Conservation (phyloP, 2,888 invertebrate genomes). For the Caradrina kadenii region DNA sequence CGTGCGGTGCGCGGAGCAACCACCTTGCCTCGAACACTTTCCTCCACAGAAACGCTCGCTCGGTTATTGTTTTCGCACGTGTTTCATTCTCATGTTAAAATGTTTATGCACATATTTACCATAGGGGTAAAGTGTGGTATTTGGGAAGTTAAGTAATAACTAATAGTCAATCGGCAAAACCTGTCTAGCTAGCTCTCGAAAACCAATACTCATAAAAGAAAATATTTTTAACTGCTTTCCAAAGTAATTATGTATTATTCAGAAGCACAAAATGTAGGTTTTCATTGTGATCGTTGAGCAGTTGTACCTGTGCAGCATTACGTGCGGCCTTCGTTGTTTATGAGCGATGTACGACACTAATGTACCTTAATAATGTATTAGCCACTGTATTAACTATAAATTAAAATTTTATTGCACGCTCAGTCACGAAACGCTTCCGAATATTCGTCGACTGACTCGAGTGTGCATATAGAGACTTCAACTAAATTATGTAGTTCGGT, state of each 20-base stretch:
- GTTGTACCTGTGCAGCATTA: conserved; percentile 44
- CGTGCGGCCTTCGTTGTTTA: conserved; percentile 63
- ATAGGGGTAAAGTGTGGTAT: conserved; percentile 52
- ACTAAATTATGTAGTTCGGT: conserved; percentile 76
- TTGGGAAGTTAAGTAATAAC: conserved; percentile 56
- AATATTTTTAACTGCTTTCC: conserved; percentile 26
- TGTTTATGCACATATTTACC: conserved; percentile 61
- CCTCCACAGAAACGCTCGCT: conserved; percentile 57
- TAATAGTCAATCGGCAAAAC: conserved; percentile 40
- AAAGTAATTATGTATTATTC: conserved; percentile 51
- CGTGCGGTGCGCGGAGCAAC: conserved; percentile 65
- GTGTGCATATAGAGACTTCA: conserved; percentile 58
- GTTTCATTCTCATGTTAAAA: conserved; percentile 62
- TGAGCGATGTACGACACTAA: conserved; percentile 73
- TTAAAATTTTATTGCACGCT: conserved; percentile 79
- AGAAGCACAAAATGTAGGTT: conserved; percentile 49
- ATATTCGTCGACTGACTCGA: conserved; percentile 59
- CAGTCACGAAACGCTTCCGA: conserved; percentile 83
- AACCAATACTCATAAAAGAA: conserved; percentile 22
- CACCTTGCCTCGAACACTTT: conserved; percentile 65
- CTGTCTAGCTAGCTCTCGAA: conserved; percentile 41
- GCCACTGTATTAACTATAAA: conserved; percentile 77
- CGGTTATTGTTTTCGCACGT: conserved; percentile 63
- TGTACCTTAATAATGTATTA: conserved; percentile 79
- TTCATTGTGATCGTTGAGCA: conserved; percentile 56